These are phyloP conservation scores for Eublepharis macularius DNA, from an alignment of 2,113 vertebrate genomes.

Conservation along the genomic window DNA sequence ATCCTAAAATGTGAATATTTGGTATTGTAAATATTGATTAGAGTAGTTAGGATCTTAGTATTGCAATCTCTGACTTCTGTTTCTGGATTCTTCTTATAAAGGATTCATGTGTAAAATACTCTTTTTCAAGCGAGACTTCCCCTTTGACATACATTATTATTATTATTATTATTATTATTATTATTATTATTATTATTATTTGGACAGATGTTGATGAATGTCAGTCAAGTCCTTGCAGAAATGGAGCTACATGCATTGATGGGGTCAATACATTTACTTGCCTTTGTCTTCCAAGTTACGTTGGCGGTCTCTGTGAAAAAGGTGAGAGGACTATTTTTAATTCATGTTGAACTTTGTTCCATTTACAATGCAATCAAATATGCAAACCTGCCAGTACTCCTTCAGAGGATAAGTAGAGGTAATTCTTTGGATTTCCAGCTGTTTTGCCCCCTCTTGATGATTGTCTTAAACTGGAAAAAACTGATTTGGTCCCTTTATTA, in stretches of 20 bases:
- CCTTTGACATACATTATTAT: constrained; percentile 22
- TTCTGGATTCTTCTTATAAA: not conserved
- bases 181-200: constrained; percentile 43
- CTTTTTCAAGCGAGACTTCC: not conserved
- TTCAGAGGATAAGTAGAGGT: not conserved
- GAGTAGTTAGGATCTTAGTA: fast-evolving
- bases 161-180: too few relatives aligned
- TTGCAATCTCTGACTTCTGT: constrained; percentile 1
- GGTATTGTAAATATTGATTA: not conserved
- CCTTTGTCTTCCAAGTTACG: constrained; percentile 92
- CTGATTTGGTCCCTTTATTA: not conserved
- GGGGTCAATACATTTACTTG: constrained; percentile 87
- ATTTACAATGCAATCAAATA: not conserved
- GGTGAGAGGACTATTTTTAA: constrained; percentile 74
- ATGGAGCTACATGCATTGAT: constrained; percentile 93
- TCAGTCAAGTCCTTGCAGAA: constrained; percentile 91
- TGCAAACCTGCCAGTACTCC: not conserved
- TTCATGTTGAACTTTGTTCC: fast-evolving
- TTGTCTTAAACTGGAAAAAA: not conserved
- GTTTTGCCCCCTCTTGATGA: not conserved
- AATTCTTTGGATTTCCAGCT: not conserved
- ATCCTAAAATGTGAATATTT: not conserved
- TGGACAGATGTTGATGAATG: constrained; percentile 92
- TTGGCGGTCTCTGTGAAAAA: constrained; percentile 89
- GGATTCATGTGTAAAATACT: not conserved